Percentiles rank a stretch among this genome's conserved stretches.
phyloP scores from a whole-genome alignment of 2,888 invertebrate genomes.

The Caenorhabditis macrosperma region DNA sequence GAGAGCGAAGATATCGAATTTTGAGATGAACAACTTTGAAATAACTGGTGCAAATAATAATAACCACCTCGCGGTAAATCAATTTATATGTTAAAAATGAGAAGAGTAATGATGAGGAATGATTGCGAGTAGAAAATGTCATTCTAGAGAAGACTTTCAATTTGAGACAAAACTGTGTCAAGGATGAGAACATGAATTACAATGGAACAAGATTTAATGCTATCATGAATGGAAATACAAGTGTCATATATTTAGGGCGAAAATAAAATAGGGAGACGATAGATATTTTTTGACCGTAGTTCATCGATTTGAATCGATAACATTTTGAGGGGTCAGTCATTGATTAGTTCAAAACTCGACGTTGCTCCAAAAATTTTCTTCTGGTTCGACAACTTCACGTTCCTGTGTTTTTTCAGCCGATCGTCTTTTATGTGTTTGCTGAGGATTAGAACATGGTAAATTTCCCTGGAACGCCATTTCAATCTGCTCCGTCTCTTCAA shows the following conservation, averaged over 20 bases:
- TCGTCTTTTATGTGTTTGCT: background rate
- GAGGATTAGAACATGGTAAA: slow-evolving; percentile 25
- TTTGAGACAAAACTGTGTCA: background rate
- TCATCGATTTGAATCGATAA: background rate
- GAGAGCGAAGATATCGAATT: background rate
- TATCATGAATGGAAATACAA: slow-evolving; percentile 32
- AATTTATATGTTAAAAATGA: too few relatives aligned
- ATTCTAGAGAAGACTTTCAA: too few relatives aligned
- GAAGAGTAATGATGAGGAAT: too few relatives aligned
- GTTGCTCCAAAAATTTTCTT: slow-evolving; percentile 47
- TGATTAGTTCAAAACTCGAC: slow-evolving; percentile 50
- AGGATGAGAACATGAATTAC: slow-evolving; percentile 19
- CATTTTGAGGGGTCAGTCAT: background rate
- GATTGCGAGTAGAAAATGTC: too few relatives aligned
- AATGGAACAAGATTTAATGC: slow-evolving; percentile 34
- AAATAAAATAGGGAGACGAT: slow-evolving; percentile 15
- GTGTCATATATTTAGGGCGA: slow-evolving; percentile 10
- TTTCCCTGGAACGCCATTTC: slow-evolving; percentile 51
- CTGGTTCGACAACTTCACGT: background rate
- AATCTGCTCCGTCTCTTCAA: slow-evolving; percentile 4
- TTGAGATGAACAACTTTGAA: background rate
- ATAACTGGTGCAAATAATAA: too few relatives aligned
- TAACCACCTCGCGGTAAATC: too few relatives aligned
- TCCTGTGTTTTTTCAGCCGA: background rate
- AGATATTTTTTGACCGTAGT: slow-evolving; percentile 8